Base-by-base conservation (phyloP, 2,113 vertebrate species). In the Chloebia gouldiae region DNA sequence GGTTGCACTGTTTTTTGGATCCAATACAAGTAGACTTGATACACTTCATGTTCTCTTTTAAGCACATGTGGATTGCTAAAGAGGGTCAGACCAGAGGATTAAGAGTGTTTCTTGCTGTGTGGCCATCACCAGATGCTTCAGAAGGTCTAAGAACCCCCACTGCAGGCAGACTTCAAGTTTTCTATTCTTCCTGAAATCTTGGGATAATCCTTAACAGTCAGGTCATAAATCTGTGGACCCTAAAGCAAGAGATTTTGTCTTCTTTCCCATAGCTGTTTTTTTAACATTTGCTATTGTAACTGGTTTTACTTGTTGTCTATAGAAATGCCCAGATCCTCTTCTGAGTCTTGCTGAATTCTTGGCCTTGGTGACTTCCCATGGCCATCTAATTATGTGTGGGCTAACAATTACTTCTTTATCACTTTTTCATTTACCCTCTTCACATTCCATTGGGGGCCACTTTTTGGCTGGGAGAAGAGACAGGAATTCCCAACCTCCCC, bases 81-180 rank as follows among this genome's bases (percentile, higher is more conserved):
- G 83, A 79, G 37, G 64, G 78, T 78, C 88, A 92, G 69, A 93
- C 35, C 79, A 66, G 76, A 81, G 68, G 71, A 89, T 86, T 69
- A 77, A 61, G 79, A 78, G 56, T 64, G 47, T 85, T 95, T 94
- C 92, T 97, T 59, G 35, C 78, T 95, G 85, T 95, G 93, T 96
- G 95, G 90, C 72, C 92, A 81, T 94, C 88, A 81, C 65, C 94
- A 96, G 69, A 83, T 92, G 79, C 88, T 92, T 96, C 85, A 94
- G 70, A 95, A 92, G 71, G 81, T 91, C 71, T 82, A 35, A 95
- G 76, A 94, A 92, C 76, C 81, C 85, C 47, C 85, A 92, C 79
- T 94, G 88, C 61, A 90, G 64, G 20, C 82, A 93, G 79, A 90
- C 57, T 28, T 93, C 71, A 82, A 95, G 42, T 96, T 88, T 94